Base-by-base conservation (phyloP, 2,797 vertebrate genomes). In the Mycteria americana region DNA sequence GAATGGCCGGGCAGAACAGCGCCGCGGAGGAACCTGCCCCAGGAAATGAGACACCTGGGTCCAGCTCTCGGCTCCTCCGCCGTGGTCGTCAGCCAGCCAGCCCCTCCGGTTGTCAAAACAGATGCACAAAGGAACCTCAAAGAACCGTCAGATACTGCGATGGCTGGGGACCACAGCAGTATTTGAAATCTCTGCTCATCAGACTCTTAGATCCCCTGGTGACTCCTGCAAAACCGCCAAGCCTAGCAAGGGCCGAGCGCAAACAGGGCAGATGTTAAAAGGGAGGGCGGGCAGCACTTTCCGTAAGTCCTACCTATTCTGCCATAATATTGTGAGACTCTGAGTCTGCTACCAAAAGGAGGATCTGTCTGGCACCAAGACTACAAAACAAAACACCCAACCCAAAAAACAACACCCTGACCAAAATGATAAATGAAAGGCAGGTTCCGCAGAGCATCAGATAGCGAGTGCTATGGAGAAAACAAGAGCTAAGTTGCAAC, bases 341-440 rank as follows among this genome's bases (percentile, higher is more conserved):
- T 25, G 50, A 73, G 43, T 56, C 60, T 89, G 2, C 54, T 91
- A 89, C 69, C 59, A 45, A 89, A 96, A 90, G 74, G 91, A 72
- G 31, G 62, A 48, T 72, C 62, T 43, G 39, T 28, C 65, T 92
- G 88, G 77, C 87, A 82, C 76, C 50, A 35, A 35, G 57, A 72
- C 33, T 33, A 76, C 84, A 68, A 83, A 85, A 76, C 28, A 83
- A 70, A 86, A 60, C 62, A 75, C 28, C 30, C 57, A 72, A 68
- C 64, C 23, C 14, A 18, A 84, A 92, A 64, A 39, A 13, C 64
- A 95, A 45, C 79, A 75, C 17, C 53, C 84, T 79, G 79, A 78
- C 85, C 85, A 88, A 91, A 75, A 96, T 92, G 96, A 98, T 95
- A 90, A 97, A 97, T 97, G 97, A 96, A 93, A 93, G 72, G 70